Conservation (phyloP, 2,888 invertebrate species). For the Yponomeuta sedellus region DNA sequence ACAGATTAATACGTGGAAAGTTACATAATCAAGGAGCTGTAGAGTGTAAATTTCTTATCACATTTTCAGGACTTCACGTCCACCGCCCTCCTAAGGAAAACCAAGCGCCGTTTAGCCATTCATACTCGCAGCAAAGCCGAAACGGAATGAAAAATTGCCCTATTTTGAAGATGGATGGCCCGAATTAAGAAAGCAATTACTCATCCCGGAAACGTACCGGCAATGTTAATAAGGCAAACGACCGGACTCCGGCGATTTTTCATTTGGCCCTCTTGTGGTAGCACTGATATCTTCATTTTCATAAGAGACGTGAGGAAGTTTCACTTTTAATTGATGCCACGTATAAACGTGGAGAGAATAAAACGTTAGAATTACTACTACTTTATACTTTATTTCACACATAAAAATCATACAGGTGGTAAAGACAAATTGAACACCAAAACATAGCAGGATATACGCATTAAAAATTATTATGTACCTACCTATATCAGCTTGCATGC, state of each 20-base stretch:
- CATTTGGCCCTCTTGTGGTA: constrained; percentile 26
- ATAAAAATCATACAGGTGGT: too few relatives aligned
- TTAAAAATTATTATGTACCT: too few relatives aligned
- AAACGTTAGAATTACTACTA: too few relatives aligned
- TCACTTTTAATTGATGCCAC: not conserved
- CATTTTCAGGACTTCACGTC: not conserved
- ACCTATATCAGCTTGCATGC: too few relatives aligned
- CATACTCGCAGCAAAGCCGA: constrained; percentile 34
- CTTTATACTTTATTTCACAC: too few relatives aligned
- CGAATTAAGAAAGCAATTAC: constrained; percentile 77
- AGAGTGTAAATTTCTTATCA: too few relatives aligned
- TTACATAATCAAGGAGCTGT: too few relatives aligned
- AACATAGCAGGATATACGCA: too few relatives aligned
- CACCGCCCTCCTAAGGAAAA: not conserved
- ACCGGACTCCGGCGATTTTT: constrained; percentile 60
- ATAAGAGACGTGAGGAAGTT: not conserved
- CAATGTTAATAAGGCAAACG: constrained; percentile 71
- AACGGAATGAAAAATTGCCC: constrained; percentile 70
- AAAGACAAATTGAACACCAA: too few relatives aligned
- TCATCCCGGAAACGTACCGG: constrained; percentile 70
- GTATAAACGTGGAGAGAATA: too few relatives aligned
- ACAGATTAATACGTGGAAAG: too few relatives aligned
- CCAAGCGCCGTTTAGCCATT: constrained; percentile 26
- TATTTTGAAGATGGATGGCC: constrained; percentile 75
- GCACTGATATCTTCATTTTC: not conserved